Percentiles rank a stretch among this genome's conserved stretches.
phyloP scores from a whole-genome alignment of 1,140 invertebrate species.

The Drosophila baimaii region DNA sequence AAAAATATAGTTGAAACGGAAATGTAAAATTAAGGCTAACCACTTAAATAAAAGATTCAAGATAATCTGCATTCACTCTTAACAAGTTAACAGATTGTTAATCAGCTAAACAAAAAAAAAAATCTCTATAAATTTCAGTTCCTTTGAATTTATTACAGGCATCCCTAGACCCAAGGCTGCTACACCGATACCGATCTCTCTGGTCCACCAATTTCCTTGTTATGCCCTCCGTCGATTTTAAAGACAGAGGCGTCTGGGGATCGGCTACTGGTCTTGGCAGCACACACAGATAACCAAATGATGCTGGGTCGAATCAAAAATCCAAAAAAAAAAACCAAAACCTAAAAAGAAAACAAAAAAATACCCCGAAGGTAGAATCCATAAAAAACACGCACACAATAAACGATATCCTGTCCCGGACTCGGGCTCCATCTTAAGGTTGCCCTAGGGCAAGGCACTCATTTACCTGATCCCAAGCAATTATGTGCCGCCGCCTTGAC shows the following conservation, averaged over 20 bases:
- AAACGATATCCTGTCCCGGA: slow-evolving; percentile 67
- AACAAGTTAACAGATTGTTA: slow-evolving; percentile 33
- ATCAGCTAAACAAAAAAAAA: slow-evolving; percentile 5
- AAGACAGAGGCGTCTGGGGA: slow-evolving; percentile 68
- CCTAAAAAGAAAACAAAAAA: slow-evolving; percentile 18
- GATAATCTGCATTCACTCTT: slow-evolving; percentile 25
- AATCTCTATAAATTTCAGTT: slow-evolving; percentile 34
- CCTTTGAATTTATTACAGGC: slow-evolving; percentile 35
- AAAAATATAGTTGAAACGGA: background rate
- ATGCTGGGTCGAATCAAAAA: slow-evolving; percentile 44
- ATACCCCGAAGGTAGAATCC: slow-evolving; percentile 17
- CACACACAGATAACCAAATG: slow-evolving; percentile 66
- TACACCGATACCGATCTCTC: slow-evolving; percentile 49
- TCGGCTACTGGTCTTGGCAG: slow-evolving; percentile 70
- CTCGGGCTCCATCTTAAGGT: slow-evolving; percentile 47
- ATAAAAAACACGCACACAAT: slow-evolving; percentile 44
- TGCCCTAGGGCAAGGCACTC: slow-evolving; percentile 69
- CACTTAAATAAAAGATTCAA: slow-evolving; percentile 10
- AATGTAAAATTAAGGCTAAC: slow-evolving; percentile 28
- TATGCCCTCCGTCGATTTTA: slow-evolving; percentile 60
- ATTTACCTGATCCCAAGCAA: slow-evolving; percentile 76
- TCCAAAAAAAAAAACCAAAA: background rate
- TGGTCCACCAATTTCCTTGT: slow-evolving; percentile 59
- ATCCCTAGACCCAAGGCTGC: slow-evolving; percentile 15
- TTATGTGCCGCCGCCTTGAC: slow-evolving; percentile 69